A percentile compares a stretch with the other conserved stretches of the same genome.
Evolutionary conservation across 1,140 invertebrate species (phyloP).

Genomic region (Magallana ariakensis): DNA sequence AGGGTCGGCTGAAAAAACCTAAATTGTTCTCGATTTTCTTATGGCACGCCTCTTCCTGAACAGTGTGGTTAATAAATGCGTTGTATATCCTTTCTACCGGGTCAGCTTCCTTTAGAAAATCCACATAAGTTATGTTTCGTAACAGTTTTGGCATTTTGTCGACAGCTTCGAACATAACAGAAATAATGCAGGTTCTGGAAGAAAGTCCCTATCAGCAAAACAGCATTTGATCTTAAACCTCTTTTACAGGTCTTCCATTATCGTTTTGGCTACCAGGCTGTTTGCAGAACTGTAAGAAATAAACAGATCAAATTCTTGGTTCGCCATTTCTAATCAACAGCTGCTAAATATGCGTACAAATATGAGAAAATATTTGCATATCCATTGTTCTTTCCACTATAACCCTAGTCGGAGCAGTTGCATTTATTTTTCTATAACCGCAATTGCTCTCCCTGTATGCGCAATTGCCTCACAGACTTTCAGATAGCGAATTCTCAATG

Average conservation of each 20-base stretch:
- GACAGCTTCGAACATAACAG: not conserved
- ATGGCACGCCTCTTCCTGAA: no score
- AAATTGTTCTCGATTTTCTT: no score
- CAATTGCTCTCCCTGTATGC: no score
- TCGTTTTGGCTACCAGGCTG: not conserved
- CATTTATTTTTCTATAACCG: no score
- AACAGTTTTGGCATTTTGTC: conserved; percentile 3
- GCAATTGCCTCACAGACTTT: no score
- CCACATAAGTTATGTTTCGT: conserved; percentile 13
- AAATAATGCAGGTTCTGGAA: not conserved
- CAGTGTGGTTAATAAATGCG: not conserved
- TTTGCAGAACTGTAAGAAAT: not conserved
- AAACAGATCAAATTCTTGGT: not conserved
- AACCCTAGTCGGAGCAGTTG: no score
- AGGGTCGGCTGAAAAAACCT: no score
- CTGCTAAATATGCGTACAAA: no score
- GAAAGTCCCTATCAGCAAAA: conserved; percentile 9
- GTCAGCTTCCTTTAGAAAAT: conserved; percentile 18
- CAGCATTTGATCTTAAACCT: conserved; percentile 12
- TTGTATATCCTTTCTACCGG: not conserved
- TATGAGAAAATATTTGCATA: no score
- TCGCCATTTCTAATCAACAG: not conserved
- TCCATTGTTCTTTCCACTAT: no score
- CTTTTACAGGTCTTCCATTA: not conserved
- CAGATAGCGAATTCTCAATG: no score